Percentiles rank a stretch among this genome's conserved stretches.
phyloP scores from a whole-genome alignment of 1,140 invertebrate genomes.

The Brachionus koreanus region DNA sequence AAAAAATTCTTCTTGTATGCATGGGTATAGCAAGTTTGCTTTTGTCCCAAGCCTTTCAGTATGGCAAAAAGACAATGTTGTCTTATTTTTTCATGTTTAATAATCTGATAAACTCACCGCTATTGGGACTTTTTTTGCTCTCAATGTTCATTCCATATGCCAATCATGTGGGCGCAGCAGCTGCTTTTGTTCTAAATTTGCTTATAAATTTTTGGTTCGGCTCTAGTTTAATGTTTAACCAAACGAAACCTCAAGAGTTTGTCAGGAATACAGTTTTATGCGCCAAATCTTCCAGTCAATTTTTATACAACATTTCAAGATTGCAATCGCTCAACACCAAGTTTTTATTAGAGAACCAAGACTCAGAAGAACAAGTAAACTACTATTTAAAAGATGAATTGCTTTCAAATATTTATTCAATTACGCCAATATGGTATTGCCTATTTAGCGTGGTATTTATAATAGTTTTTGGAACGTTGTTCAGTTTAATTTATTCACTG shows the following conservation, averaged over 20 bases:
- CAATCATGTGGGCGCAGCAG: background rate
- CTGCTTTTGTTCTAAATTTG: background rate
- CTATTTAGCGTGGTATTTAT: conserved; percentile 18
- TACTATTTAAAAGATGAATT: background rate
- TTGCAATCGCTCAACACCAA: background rate
- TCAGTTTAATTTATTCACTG: conserved; percentile 24
- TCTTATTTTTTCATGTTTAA: conserved; percentile 27
- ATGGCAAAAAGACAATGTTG: conserved; percentile 14
- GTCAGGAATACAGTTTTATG: background rate
- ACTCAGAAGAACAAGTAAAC: background rate
- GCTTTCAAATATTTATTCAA: background rate
- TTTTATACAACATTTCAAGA: background rate
- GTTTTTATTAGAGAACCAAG: background rate
- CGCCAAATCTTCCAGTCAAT: background rate
- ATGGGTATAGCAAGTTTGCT: background rate
- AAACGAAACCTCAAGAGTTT: background rate
- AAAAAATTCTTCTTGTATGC: background rate
- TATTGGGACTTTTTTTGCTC: conserved; percentile 14
- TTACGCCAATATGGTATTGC: conserved; percentile 32
- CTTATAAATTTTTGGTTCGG: conserved; percentile 12
- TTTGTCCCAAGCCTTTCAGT: background rate
- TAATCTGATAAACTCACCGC: background rate
- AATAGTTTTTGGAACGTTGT: background rate
- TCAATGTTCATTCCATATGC: conserved; percentile 27
- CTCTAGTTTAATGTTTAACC: conserved; percentile 1